phyloP scores from a whole-genome alignment of 2,888 invertebrate species.

The Teleiodes luculella region DNA sequence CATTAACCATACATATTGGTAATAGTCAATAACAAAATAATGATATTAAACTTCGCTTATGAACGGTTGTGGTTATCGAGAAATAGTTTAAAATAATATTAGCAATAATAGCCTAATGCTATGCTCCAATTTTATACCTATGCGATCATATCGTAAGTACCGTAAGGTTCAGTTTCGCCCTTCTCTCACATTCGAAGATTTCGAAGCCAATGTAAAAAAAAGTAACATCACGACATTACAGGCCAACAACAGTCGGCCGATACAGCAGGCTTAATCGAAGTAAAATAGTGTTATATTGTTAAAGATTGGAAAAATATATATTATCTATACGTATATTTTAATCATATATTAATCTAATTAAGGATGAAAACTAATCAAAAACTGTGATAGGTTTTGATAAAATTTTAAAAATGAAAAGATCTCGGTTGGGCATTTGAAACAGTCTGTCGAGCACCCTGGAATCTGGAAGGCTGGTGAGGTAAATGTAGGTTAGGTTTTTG shows the following conservation, averaged over 20 bases:
- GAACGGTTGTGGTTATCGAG: conserved; percentile 78
- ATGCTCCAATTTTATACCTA: conserved; percentile 62
- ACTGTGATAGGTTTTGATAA: conserved; percentile 80
- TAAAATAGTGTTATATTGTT: conserved; percentile 77
- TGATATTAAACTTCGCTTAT: conserved; percentile 78
- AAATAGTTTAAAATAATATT: conserved; percentile 74
- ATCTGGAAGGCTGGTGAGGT: conserved; percentile 2
- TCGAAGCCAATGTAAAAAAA: too few species aligned
- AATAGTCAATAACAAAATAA: conserved; percentile 74
- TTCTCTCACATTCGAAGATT: conserved; percentile 1
- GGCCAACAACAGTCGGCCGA: conserved; percentile 21
- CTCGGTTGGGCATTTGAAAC: conserved; percentile 31
- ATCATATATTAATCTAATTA: conserved; percentile 76
- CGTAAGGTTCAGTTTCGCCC: conserved; percentile 37
- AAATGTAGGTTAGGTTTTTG: conserved; percentile 57
- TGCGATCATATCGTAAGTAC: conserved; percentile 69
- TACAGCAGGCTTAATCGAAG: conserved; percentile 50
- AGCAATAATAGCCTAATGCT: conserved; percentile 76
- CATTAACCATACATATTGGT: conserved; percentile 65
- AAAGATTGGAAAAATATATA: conserved; percentile 73
- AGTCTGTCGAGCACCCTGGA: conserved; percentile 23
- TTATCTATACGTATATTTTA: conserved; percentile 78
- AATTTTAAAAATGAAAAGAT: conserved; percentile 67
- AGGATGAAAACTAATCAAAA: conserved; percentile 78
- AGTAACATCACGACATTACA: neutral